Base-by-base conservation (phyloP, 2,113 vertebrate species). In the Lonchura striata region DNA sequence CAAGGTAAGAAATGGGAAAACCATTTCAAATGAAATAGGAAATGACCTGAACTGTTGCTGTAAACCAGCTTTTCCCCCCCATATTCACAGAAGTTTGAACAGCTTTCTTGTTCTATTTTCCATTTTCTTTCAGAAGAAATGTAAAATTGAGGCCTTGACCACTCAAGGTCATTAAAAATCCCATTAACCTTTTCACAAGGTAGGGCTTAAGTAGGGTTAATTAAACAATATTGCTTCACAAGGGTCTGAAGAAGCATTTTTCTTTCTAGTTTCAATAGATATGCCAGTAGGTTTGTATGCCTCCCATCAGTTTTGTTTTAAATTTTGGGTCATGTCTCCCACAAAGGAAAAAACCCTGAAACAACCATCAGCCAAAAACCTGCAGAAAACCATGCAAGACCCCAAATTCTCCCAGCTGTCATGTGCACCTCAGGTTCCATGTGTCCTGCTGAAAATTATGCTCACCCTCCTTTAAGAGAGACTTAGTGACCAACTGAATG, bases 111-210 rank as follows among this genome's bases (percentile, higher is more conserved):
- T 92, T 94, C 94, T 92, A 46, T 96, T 96, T 97, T 95, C 92
- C 96, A 96, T 96, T 97, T 97, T 70, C 88, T 95, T 96, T 95
- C 94, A 91, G 92, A 96, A 95, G 93, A 95, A 95, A 97, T 93
- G 92, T 93, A 95, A 97, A 97, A 97, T 95, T 95, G 96, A 97
- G 96, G 97, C 96, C 96, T 96, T 96, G 96, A 97, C 96, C 96
- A 97, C 90, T 95, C 92, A 96, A 95, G 97, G 97, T 97, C 97
- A 97, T 96, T 93, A 97, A 97, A 97, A 96, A 96, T 96, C 96
- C 90, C 96, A 97, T 97, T 97, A 97, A 97, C 96, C 95, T 97
- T 93, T 96, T 72, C 93, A 94, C 88, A 96, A 97, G 94, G 96
- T 97, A 96, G 96, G 95, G 88, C 96, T 93, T 97, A 97, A 97